phyloP scores from a whole-genome alignment of 2,797 vertebrate species.

The Dicrostonyx torquatus region DNA sequence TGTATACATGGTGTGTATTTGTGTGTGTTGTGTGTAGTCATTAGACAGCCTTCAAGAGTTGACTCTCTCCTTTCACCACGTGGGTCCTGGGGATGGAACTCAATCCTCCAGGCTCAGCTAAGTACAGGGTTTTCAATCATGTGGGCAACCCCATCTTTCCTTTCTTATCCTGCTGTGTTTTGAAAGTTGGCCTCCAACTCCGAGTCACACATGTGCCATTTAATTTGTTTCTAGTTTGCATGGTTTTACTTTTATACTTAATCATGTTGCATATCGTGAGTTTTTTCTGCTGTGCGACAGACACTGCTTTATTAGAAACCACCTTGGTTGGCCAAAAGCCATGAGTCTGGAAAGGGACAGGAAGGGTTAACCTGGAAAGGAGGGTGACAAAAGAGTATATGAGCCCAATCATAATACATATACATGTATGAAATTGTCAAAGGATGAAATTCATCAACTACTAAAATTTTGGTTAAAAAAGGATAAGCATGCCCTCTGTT shows the following conservation, averaged over 20 bases:
- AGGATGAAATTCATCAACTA: background rate
- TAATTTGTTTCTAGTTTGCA: background rate
- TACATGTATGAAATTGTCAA: background rate
- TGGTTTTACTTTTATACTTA: background rate
- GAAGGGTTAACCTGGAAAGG: background rate
- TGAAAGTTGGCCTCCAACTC: background rate
- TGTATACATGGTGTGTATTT: background rate
- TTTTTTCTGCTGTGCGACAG: background rate
- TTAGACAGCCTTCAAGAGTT: background rate
- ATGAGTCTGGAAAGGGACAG: background rate
- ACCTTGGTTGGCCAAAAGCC: background rate
- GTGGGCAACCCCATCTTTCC: background rate
- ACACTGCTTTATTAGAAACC: background rate
- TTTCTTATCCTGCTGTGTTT: background rate
- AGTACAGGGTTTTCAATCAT: background rate
- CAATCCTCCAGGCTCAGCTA: too few relatives aligned
- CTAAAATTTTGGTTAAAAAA: background rate
- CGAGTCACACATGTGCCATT: background rate
- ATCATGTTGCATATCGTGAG: background rate
- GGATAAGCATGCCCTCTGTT: background rate
- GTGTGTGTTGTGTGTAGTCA: background rate
- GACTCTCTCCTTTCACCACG: background rate
- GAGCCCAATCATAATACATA: background rate
- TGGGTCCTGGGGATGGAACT: background rate
- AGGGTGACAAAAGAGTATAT: background rate